A percentile compares a stretch with the other conserved stretches of the same genome.
phyloP scores from a whole-genome alignment of 2,113 vertebrate genomes.

The Myiozetetes cayanensis region DNA sequence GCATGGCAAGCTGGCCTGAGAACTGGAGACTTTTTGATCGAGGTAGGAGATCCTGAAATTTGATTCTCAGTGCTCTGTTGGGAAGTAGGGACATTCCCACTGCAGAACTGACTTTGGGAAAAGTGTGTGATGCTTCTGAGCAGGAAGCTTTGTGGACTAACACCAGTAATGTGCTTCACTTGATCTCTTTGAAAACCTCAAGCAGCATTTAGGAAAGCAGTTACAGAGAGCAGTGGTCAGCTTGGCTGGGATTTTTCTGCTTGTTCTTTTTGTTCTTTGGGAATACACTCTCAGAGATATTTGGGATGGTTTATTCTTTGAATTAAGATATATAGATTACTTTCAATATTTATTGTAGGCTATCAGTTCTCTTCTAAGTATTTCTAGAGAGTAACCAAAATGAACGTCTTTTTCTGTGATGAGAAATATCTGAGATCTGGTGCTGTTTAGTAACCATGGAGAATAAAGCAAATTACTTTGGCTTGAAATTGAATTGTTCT shows the following conservation, averaged over 20 bases:
- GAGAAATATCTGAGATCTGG: not conserved
- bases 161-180: not conserved
- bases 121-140: not conserved
- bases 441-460: not conserved
- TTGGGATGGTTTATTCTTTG: not conserved
- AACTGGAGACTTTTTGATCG: conserved; percentile 97
- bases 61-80: not conserved
- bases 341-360: not conserved
- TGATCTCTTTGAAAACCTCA: not conserved
- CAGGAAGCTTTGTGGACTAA: not conserved
- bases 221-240: not conserved
- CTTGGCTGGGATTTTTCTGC: not conserved
- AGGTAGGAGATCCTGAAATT: conserved; percentile 78
- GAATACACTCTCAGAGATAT: not conserved
- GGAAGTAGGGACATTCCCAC: not conserved
- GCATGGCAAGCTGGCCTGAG: conserved; percentile 96
- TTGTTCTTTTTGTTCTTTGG: not conserved
- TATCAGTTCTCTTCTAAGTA: not conserved
- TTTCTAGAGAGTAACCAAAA: not conserved
- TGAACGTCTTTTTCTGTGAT: not conserved
- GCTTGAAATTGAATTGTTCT: not conserved
- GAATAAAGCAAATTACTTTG: not conserved
- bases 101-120: not conserved
- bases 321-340: not conserved
- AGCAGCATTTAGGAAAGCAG: not conserved